A percentile compares a stretch with the other conserved stretches of the same genome.
Evolutionary conservation across 2,888 invertebrate species (phyloP).

Genomic region (Odontomyia ornata): DNA sequence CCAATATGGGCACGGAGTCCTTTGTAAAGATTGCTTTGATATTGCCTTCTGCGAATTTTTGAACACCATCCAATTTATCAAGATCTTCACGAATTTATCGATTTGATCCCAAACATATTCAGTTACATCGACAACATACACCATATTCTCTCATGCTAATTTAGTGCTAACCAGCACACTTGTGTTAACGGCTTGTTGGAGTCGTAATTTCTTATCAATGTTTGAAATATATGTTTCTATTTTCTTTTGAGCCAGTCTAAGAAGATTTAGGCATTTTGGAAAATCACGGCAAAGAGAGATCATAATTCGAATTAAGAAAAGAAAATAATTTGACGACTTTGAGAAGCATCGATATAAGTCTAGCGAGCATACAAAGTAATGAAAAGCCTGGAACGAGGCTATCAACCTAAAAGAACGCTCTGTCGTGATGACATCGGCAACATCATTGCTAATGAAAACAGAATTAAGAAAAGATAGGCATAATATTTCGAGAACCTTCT

Average conservation of each 20-base stretch:
- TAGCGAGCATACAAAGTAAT: too few relatives aligned
- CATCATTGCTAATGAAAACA: too few relatives aligned
- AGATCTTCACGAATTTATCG: slow-evolving; percentile 88
- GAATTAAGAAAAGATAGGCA: too few relatives aligned
- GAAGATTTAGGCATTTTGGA: too few relatives aligned
- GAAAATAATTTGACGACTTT: too few relatives aligned
- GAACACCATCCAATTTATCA: slow-evolving; percentile 80
- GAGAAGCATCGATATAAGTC: too few relatives aligned
- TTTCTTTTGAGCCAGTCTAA: slow-evolving; percentile 77
- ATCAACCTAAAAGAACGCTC: too few relatives aligned
- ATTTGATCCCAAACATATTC: slow-evolving; percentile 88
- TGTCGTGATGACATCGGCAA: too few relatives aligned
- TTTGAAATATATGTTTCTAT: slow-evolving; percentile 71
- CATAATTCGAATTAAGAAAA: too few relatives aligned
- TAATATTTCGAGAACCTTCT: too few relatives aligned
- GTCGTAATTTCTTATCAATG: background rate
- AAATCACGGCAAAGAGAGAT: too few relatives aligned
- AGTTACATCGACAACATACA: slow-evolving; percentile 61
- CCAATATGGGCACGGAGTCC: slow-evolving; percentile 76
- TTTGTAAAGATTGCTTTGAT: slow-evolving; percentile 75
- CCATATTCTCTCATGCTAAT: background rate
- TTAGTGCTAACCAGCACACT: slow-evolving; percentile 52
- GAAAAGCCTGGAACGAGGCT: too few relatives aligned
- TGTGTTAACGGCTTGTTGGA: slow-evolving; percentile 46
- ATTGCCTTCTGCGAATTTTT: slow-evolving; percentile 71